Base-by-base conservation (phyloP, 2,797 vertebrate species). In the Propithecus deckenii region DNA sequence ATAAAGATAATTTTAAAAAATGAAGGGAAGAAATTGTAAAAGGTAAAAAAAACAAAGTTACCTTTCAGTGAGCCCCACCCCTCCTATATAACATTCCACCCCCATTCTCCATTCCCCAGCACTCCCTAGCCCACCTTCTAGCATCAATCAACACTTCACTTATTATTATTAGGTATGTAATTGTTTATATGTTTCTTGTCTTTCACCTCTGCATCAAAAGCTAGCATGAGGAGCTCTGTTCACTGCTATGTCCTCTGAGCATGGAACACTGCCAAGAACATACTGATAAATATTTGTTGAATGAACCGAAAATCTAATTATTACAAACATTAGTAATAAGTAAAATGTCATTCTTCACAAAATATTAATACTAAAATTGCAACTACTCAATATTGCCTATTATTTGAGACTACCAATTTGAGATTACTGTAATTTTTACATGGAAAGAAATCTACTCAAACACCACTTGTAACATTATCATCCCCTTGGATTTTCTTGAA, bases 361-460 rank as follows among this genome's bases (percentile, higher is more conserved):
- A 94, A 79, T 92, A 89, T 55, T 89, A 95, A 76, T 76, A 71
- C n/a, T 85, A 89, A 95, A 86, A 80, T 89, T 84, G n/a, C 22
- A 84, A n/a, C 10, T 86, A 35, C 22, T 67, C 46, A 48, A 18
- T 72, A 88, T 69, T 69, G 28, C 38, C 38, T 65, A 41, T 92
- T 79, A 85, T 48, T 75, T 75, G 61, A 83, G 55, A 93, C 38
- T 32, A 67, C 17, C 23, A 74, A 28, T 76, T 94, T 93, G 25
- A 59, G 59, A 61, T 89, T 30, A 41, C 46, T 86, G 48, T 7
- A 71, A 43, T 65, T 74, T 95, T 55, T 74, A 75, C 23, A 50
- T n/a, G 43, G 59, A 95, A 91, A 65, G n/a, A 91, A 50, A 50
- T 76, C 41, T 59, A 48, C 28, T 67, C 23, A 81, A 89, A 74